These are phyloP conservation scores for Callionymus lyra DNA, from an alignment of 2,113 vertebrate genomes.

Conservation along the genomic window DNA sequence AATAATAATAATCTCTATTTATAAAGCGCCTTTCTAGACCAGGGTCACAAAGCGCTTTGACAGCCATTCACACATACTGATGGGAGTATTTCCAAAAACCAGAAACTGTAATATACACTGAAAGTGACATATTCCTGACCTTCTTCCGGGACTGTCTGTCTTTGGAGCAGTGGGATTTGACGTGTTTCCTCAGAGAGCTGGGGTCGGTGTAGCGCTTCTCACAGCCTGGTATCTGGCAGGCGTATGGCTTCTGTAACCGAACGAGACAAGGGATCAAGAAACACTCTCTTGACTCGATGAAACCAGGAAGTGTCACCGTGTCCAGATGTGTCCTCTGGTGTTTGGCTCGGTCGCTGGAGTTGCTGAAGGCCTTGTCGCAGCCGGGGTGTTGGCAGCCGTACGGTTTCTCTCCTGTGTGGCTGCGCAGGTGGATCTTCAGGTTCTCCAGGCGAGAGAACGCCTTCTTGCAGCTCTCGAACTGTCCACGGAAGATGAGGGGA, in stretches of 20 bases:
- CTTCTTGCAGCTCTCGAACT: constrained; percentile 96
- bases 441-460: constrained; percentile 96
- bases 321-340: constrained; percentile 94
- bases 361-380: constrained; percentile 96
- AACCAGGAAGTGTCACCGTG: constrained; percentile 58
- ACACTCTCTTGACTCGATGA: neutral
- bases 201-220: constrained; percentile 94
- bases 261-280: neutral
- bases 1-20: too few species aligned
- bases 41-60: too few species aligned
- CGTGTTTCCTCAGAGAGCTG: constrained; percentile 92
- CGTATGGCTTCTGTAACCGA: constrained; percentile 85
- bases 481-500: constrained; percentile 3
- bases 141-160: constrained; percentile 89
- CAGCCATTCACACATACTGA: too few species aligned
- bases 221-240: constrained; percentile 91
- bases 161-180: constrained; percentile 90
- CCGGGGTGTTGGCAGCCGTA: constrained; percentile 89
- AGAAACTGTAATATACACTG: too few species aligned
- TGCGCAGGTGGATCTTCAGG: constrained; percentile 93
- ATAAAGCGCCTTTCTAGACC: too few species aligned
- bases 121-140: constrained; percentile 70
- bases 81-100: too few species aligned
- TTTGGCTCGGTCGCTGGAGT: constrained; percentile 95
- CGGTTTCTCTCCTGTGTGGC: constrained; percentile 92